Evolutionary conservation across 2,888 invertebrate species (phyloP).

Genomic region (Caenorhabditis drosophilae): DNA sequence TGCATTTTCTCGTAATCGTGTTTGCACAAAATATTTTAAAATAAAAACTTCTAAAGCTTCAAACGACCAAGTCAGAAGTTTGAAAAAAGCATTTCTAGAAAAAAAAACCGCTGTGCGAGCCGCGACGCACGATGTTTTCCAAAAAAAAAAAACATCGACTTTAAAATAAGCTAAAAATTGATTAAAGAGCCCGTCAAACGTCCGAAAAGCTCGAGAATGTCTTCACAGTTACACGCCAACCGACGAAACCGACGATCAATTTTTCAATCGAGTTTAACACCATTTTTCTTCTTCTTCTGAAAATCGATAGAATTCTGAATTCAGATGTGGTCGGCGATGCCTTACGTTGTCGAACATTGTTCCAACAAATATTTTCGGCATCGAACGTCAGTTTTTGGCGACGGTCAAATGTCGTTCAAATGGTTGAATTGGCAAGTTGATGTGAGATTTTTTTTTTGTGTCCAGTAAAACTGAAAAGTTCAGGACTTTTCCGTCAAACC

Average conservation of each 20-base stretch:
- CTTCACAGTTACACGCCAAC: constrained; percentile 23
- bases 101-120: no score
- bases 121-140: no score
- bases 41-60: no score
- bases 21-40: no score
- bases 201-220: constrained; percentile 33
- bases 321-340: constrained; percentile 33
- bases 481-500: background rate
- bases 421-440: constrained; percentile 34
- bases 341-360: constrained; percentile 27
- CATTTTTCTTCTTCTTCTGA: background rate
- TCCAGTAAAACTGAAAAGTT: background rate
- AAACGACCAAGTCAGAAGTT: no score
- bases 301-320: background rate
- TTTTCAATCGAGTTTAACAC: constrained; percentile 19
- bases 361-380: constrained; percentile 22
- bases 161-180: background rate
- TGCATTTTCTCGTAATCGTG: no score
- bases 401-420: constrained; percentile 10
- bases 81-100: no score
- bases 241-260: constrained; percentile 23
- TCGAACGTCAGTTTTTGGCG: constrained; percentile 16
- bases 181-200: constrained; percentile 17
- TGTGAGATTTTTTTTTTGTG: constrained; percentile 10
- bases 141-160: no score